Conservation (phyloP, 2,888 invertebrate genomes). For the Phengaris alcon region DNA sequence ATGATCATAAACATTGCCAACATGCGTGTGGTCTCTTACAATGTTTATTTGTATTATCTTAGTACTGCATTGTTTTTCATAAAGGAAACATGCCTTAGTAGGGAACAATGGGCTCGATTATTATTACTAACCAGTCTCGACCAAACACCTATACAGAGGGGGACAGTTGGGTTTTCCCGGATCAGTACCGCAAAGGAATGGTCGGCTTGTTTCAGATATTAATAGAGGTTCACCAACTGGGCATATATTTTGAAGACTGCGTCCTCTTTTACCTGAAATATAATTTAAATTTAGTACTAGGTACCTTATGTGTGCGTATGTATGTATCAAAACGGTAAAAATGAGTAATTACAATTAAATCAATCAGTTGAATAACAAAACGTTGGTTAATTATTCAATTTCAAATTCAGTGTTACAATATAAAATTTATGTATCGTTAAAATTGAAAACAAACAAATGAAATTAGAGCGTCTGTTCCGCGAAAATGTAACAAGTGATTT, state of each 20-base stretch:
- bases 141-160: constrained; percentile 88
- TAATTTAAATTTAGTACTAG: not conserved
- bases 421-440: constrained; percentile 1
- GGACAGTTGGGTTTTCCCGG: constrained; percentile 91
- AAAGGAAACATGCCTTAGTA: constrained; percentile 22
- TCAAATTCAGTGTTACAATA: not conserved
- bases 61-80: constrained; percentile 31
- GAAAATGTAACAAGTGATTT: not conserved
- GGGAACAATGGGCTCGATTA: constrained; percentile 39
- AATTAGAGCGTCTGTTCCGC: not conserved
- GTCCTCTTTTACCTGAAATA: constrained; percentile 83
- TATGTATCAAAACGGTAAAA: not conserved
- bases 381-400: not conserved
- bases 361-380: not conserved
- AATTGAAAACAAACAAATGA: not conserved
- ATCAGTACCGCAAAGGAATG: constrained; percentile 89
- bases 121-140: constrained; percentile 80
- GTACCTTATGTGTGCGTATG: not conserved
- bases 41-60: constrained; percentile 32
- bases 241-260: constrained; percentile 87
- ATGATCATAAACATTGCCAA: not conserved
- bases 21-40: constrained; percentile 8
- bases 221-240: constrained; percentile 86
- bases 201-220: constrained; percentile 85
- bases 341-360: not conserved